Evolutionary conservation across 2,113 vertebrate genomes (phyloP).

Genomic region (Pelobates fuscus): DNA sequence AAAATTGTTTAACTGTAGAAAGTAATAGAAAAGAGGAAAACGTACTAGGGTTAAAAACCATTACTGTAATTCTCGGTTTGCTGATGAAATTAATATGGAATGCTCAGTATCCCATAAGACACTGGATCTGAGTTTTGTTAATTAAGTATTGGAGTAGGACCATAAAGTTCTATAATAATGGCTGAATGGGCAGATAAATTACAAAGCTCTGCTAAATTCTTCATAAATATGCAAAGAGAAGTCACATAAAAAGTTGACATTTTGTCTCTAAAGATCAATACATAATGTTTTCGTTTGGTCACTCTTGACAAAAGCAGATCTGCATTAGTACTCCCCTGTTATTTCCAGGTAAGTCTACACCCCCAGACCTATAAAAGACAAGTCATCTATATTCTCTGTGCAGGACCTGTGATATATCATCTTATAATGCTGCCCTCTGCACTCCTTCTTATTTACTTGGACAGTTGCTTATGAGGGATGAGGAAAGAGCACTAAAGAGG

Average conservation of each 20-base stretch:
- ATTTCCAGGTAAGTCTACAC: neutral
- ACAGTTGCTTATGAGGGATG: constrained; percentile 2
- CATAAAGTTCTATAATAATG: constrained; percentile 26
- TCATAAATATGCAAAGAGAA: neutral
- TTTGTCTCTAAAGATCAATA: constrained; percentile 26
- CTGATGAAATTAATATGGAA: no score
- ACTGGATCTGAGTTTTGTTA: no score
- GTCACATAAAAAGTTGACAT: constrained; percentile 21
- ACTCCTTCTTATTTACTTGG: constrained; percentile 4
- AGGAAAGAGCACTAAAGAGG: constrained; percentile 2
- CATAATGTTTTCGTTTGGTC: neutral
- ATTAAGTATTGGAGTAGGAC: no score
- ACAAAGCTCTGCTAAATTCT: constrained; percentile 20
- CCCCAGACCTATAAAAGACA: neutral
- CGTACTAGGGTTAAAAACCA: no score
- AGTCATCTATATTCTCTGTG: neutral
- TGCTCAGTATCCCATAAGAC: no score
- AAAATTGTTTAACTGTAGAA: no score
- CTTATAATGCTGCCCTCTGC: constrained; percentile 25
- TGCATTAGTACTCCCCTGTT: constrained; percentile 1
- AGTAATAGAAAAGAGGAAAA: no score
- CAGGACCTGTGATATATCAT: neutral
- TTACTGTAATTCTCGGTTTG: no score
- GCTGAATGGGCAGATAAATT: neutral
- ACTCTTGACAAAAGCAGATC: constrained; percentile 19